phyloP scores from a whole-genome alignment of 2,888 invertebrate species.

The Onthophagus sagittarius region DNA sequence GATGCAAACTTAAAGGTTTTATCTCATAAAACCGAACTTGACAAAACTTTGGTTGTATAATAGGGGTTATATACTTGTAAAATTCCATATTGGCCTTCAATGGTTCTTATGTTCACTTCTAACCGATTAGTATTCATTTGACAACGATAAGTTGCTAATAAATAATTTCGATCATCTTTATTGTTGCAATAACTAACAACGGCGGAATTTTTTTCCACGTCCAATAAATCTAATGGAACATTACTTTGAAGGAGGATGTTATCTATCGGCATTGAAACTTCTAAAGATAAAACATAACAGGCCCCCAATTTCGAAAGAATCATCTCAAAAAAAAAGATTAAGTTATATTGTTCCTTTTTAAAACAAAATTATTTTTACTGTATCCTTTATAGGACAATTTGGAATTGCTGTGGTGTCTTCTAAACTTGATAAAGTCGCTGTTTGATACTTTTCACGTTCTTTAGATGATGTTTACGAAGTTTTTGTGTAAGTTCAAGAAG shows the following conservation, averaged over 20 bases:
- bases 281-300: constrained; percentile 71
- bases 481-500: too few relatives aligned
- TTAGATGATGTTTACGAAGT: too few relatives aligned
- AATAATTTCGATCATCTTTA: constrained; percentile 62
- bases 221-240: constrained; percentile 69
- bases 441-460: constrained; percentile 76
- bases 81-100: constrained; percentile 73
- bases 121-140: constrained; percentile 89
- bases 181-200: constrained; percentile 72
- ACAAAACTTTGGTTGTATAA: constrained; percentile 76
- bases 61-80: constrained; percentile 73
- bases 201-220: constrained; percentile 78
- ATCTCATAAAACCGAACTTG: constrained; percentile 66
- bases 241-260: constrained; percentile 78
- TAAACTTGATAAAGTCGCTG: constrained; percentile 58
- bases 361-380: constrained; percentile 51
- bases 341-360: neutral
- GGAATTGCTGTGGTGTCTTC: constrained; percentile 73
- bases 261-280: constrained; percentile 76
- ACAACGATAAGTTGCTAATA: constrained; percentile 86
- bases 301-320: constrained; percentile 64
- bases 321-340: constrained; percentile 47
- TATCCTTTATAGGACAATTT: constrained; percentile 75
- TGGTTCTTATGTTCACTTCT: constrained; percentile 78
- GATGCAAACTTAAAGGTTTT: constrained; percentile 74